phyloP scores from a whole-genome alignment of 2,888 invertebrate genomes.

The Autographa pulchrina region DNA sequence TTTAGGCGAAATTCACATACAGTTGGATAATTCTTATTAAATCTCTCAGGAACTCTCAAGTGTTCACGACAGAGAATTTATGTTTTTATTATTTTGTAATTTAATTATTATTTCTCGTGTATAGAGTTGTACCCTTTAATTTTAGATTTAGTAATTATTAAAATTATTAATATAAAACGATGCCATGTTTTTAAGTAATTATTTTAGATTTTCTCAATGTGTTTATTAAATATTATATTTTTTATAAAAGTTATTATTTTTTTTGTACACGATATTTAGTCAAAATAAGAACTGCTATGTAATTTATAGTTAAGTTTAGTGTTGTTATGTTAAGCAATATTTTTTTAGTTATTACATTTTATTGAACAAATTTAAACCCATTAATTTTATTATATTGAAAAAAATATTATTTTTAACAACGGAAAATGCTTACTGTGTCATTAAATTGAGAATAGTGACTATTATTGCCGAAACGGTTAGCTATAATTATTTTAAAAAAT shows the following conservation, averaged over 20 bases:
- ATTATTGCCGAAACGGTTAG: conserved; percentile 90
- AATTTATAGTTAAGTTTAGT: conserved; percentile 81
- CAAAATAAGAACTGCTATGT: conserved; percentile 80
- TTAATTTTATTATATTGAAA: conserved; percentile 69
- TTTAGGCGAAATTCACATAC: conserved; percentile 74
- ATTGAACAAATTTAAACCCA: conserved; percentile 83
- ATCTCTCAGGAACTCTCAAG: conserved; percentile 56
- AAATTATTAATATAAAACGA: conserved; percentile 76
- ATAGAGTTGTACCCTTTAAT: conserved; percentile 65
- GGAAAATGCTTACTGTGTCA: conserved; percentile 89
- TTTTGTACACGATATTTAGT: conserved; percentile 84
- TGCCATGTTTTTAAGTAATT: conserved; percentile 87
- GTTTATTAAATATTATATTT: conserved; percentile 88
- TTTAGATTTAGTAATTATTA: conserved; percentile 65
- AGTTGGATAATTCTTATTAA: conserved; percentile 62
- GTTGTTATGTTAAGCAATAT: conserved; percentile 83
- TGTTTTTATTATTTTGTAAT: conserved; percentile 63
- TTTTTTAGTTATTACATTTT: conserved; percentile 76
- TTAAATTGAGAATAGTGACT: conserved; percentile 85
- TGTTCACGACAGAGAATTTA: conserved; percentile 73
- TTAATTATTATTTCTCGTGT: conserved; percentile 57
- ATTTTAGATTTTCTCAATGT: conserved; percentile 82
- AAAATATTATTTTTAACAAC: conserved; percentile 82
- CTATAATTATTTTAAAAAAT: conserved; percentile 90
- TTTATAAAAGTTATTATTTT: conserved; percentile 87